Conservation (phyloP, 2,113 vertebrate species). For the Stercorarius parasiticus region DNA sequence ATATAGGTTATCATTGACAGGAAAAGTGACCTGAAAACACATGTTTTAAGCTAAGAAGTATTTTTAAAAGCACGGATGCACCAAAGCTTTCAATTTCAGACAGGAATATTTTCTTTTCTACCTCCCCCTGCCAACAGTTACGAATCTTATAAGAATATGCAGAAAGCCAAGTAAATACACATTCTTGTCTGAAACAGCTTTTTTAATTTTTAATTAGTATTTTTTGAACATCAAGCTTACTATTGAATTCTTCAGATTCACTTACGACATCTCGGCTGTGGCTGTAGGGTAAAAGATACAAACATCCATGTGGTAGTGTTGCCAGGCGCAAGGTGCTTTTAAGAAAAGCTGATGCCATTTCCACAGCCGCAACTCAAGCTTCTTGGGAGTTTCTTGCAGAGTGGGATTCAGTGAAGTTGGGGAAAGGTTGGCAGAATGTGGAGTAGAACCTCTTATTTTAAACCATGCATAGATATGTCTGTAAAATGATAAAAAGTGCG, state of each 20-base stretch:
- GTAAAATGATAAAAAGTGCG: not conserved
- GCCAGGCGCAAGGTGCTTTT: not conserved
- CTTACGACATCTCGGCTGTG: not conserved
- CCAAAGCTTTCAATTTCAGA: not conserved
- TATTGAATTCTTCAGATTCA: not conserved
- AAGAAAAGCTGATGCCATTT: not conserved
- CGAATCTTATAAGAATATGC: not conserved
- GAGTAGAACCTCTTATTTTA: not conserved
- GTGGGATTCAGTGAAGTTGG: not conserved
- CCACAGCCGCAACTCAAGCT: not conserved
- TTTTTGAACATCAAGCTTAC: not conserved
- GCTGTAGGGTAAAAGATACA: not conserved
- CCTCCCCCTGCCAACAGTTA: not conserved
- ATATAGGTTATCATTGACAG: not conserved
- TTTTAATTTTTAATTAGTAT: not conserved
- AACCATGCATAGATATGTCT: not conserved
- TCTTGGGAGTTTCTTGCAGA: not conserved
- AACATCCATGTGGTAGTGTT: not conserved
- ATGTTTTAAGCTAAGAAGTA: not conserved
- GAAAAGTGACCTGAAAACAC: not conserved
- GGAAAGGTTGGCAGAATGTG: not conserved
- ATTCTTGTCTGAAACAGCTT: not conserved
- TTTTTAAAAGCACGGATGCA: not conserved
- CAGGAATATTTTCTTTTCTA: not conserved
- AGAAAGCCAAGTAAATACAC: not conserved